Evolutionary conservation across 2,888 invertebrate genomes (phyloP).

Genomic region (Eupithecia dodoneata): DNA sequence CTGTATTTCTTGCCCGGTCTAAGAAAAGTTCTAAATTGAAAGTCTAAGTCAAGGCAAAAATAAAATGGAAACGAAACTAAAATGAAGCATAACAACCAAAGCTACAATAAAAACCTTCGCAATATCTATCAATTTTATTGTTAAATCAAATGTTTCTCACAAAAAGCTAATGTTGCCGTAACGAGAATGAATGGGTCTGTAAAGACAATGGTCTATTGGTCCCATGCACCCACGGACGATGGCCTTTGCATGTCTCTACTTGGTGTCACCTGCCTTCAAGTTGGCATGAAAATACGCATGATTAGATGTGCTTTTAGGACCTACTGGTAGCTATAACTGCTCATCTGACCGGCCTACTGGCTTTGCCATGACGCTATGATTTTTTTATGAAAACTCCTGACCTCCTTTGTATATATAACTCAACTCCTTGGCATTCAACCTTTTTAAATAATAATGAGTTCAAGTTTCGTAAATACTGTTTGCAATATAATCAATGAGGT

Average conservation of each 20-base stretch:
- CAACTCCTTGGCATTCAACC: background rate
- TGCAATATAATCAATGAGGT: background rate
- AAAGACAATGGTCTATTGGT: constrained; percentile 32
- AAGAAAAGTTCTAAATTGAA: no score
- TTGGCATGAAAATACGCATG: background rate
- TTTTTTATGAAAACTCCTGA: background rate
- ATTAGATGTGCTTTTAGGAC: background rate
- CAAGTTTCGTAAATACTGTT: background rate
- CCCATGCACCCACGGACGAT: constrained; percentile 32
- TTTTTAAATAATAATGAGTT: background rate
- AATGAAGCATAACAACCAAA: constrained; percentile 7
- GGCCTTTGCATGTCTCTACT: constrained; percentile 27
- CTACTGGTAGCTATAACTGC: background rate
- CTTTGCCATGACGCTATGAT: background rate
- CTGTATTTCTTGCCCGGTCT: no score
- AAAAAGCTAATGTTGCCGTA: constrained; percentile 21
- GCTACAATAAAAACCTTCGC: constrained; percentile 12
- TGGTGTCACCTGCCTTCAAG: background rate
- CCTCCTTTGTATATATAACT: background rate
- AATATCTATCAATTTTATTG: constrained; percentile 22
- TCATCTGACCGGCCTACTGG: background rate
- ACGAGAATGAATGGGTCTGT: constrained; percentile 19
- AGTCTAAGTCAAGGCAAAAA: background rate
- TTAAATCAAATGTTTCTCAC: constrained; percentile 27
- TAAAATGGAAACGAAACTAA: background rate